These are phyloP conservation scores for Dreissena rostriformis DNA, from an alignment of 1,140 invertebrate genomes.

Conservation along the genomic window DNA sequence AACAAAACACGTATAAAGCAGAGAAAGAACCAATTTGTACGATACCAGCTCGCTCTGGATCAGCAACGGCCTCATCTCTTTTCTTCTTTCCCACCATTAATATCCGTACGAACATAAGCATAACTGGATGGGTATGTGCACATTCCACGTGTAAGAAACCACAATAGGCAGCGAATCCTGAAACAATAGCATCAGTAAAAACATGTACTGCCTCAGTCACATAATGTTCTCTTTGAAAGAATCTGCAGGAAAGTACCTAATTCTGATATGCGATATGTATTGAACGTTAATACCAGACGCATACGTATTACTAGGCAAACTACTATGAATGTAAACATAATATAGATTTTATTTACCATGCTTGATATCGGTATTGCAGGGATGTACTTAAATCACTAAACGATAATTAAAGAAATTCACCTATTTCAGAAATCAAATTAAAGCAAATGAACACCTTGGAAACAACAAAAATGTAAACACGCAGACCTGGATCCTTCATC, in stretches of 20 bases:
- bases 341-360: background rate
- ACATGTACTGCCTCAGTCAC: background rate
- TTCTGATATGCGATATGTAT: background rate
- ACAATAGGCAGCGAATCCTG: conserved; percentile 66
- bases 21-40: too few species aligned
- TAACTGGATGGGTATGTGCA: conserved; percentile 64
- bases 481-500: conserved; percentile 66
- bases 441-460: background rate
- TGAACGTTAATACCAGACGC: background rate
- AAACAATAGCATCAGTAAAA: background rate
- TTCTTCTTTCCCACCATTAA: conserved; percentile 19
- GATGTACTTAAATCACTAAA: background rate
- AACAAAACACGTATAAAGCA: too few species aligned
- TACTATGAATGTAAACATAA: background rate
- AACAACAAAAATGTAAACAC: conserved; percentile 28
- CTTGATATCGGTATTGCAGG: background rate
- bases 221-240: background rate
- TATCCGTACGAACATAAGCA: conserved; percentile 61
- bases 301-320: background rate
- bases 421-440: background rate
- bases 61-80: background rate
- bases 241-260: background rate
- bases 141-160: conserved; percentile 67
- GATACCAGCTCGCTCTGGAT: too few species aligned
- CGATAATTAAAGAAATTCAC: background rate